A percentile compares a stretch with the other conserved stretches of the same genome.
Conservation (phyloP, 2,797 vertebrate species). For the Selene dorsalis region DNA sequence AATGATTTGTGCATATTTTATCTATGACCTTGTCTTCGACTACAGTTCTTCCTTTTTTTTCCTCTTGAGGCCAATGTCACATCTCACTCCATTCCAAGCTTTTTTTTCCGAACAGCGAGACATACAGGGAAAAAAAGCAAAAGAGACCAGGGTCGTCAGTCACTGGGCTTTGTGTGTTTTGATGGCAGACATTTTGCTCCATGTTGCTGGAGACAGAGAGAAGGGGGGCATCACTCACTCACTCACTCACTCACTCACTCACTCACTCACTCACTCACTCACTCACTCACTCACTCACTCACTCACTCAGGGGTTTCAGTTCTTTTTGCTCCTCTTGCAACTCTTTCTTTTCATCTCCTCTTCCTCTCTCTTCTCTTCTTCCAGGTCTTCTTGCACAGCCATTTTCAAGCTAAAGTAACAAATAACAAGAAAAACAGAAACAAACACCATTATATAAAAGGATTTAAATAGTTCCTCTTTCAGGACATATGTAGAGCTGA, state of each 20-base stretch:
- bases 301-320: constrained; percentile 45
- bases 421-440: constrained; percentile 18
- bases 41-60: constrained; percentile 74
- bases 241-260: constrained; percentile 12
- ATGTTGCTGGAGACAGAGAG: neutral
- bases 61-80: constrained; percentile 75
- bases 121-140: constrained; percentile 31
- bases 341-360: constrained; percentile 85
- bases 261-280: constrained; percentile 6
- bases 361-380: constrained; percentile 90
- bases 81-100: constrained; percentile 73
- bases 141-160: constrained; percentile 26
- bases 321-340: constrained; percentile 76
- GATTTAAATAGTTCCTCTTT: neutral
- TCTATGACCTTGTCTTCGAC: constrained; percentile 15
- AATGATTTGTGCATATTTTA: constrained; percentile 53
- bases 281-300: constrained; percentile 22
- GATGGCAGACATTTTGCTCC: neutral
- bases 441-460: neutral
- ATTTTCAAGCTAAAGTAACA: constrained; percentile 85
- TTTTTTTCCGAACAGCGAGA: constrained; percentile 78
- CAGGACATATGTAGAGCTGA: neutral
- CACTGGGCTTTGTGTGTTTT: constrained; percentile 14
- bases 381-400: constrained; percentile 92
- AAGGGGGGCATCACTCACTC: neutral